Base-by-base conservation (phyloP, 1,140 invertebrate genomes). In the Neodiprion lecontei region DNA sequence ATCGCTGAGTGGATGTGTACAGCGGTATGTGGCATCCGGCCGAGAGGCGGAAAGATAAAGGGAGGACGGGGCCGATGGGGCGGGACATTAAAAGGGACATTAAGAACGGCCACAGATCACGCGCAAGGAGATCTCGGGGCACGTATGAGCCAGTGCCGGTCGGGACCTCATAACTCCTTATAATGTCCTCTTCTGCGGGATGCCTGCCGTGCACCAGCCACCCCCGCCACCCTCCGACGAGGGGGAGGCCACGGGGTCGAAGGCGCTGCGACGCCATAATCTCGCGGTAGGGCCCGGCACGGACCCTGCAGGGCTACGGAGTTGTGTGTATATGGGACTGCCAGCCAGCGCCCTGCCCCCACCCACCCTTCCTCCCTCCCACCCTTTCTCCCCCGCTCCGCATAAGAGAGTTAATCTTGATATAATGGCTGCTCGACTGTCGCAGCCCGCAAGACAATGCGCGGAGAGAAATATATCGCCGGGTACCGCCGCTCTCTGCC, bases 141-240 rank as follows among this genome's bases (percentile, higher is more conserved):
- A 79, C 83, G 80, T 84, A 86, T 83, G 84, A 82, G 84, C 86
- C 85, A 85, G 86, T 87, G 86, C 86, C 83, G 86, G 81, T 82
- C 86, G 87, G 86, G 83, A 87, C 84, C 86, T 88, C 86, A 88
- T 88, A 88, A 88, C 85, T 88, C 85, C 85, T 88, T 87, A 86
- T 88, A 88, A 88, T 88, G 85, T 88, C 85, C 86, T 88, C 86
- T 87, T 87, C 84, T 86, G 84, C 83, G 28, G 85, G 84, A 87
- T 87, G 84, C 86, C 86, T 88, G 87, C 85, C 84, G 83, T 86
- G 86, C 85, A 88, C 86, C 86, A 85, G 12, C 83, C 84, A 81
- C 82, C 84, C 82, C 79, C 82, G 79, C 83, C 80, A 40, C 28
- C 80, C 82, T 85, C 77, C 80, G 82, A 1, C 12, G 61, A 65